These are phyloP conservation scores for Pelobates cultripes DNA, from an alignment of 2,797 vertebrate species.

Conservation along the genomic window DNA sequence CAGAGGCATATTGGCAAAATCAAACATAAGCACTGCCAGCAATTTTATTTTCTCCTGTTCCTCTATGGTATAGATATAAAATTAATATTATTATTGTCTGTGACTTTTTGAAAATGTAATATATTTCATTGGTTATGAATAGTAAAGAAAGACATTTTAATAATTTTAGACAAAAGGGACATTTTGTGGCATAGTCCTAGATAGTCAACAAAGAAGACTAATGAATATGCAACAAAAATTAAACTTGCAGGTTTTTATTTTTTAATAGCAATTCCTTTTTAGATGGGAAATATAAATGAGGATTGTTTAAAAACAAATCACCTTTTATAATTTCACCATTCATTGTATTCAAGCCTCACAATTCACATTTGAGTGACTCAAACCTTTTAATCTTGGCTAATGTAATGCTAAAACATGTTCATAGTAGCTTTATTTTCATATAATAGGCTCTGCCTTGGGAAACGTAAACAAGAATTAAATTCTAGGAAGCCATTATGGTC, in stretches of 20 bases:
- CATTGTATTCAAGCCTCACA: conserved; percentile 23
- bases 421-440: conserved; percentile 20
- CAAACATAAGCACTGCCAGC: not conserved
- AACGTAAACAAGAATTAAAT: conserved; percentile 36
- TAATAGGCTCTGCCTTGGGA: conserved; percentile 31
- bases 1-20: too few relatives aligned
- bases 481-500: conserved; percentile 30
- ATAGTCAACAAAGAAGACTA: not conserved
- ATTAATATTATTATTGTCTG: too few relatives aligned
- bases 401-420: conserved; percentile 39
- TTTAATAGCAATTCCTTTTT: not conserved
- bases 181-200: too few relatives aligned
- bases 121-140: too few relatives aligned
- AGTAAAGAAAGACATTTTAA: too few relatives aligned
- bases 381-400: conserved; percentile 43
- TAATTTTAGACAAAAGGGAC: too few relatives aligned
- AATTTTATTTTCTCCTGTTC: too few relatives aligned
- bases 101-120: too few relatives aligned
- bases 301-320: not conserved
- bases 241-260: not conserved
- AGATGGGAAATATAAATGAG: not conserved
- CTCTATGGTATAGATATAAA: too few relatives aligned
- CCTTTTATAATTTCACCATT: not conserved
- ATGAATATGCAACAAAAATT: not conserved
- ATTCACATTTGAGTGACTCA: conserved; percentile 21